phyloP scores from a whole-genome alignment of 2,113 vertebrate genomes.

The Platichthys flesus region DNA sequence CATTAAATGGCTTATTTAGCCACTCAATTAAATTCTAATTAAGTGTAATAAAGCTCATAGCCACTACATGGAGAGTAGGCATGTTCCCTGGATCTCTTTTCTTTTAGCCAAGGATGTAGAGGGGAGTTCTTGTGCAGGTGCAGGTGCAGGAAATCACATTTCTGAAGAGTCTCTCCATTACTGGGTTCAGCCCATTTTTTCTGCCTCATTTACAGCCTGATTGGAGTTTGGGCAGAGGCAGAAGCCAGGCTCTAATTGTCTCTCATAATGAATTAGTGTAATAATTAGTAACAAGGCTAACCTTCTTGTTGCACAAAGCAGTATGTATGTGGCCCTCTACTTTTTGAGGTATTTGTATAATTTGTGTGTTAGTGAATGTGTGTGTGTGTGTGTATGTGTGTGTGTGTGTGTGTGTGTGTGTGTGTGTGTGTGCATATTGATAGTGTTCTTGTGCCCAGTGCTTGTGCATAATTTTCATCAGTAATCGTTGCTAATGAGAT shows the following conservation, averaged over 20 bases:
- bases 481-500: slow-evolving; percentile 76
- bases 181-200: slow-evolving; percentile 55
- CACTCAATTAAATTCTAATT: not conserved
- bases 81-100: not conserved
- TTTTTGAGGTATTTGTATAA: slow-evolving; percentile 42
- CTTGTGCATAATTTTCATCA: slow-evolving; percentile 58
- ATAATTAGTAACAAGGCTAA: slow-evolving; percentile 79
- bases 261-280: slow-evolving; percentile 79
- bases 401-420: slow-evolving; percentile 15
- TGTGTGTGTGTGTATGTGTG: slow-evolving; percentile 9
- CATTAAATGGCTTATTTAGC: not conserved
- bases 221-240: slow-evolving; percentile 70
- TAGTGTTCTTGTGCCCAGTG: slow-evolving; percentile 30
- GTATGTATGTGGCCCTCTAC: slow-evolving; percentile 14
- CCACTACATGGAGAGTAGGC: not conserved
- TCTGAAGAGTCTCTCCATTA: slow-evolving; percentile 67
- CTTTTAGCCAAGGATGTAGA: not conserved
- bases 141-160: slow-evolving; percentile 52
- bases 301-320: slow-evolving; percentile 63
- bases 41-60: not conserved
- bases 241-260: slow-evolving; percentile 75
- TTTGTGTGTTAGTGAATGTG: not conserved
- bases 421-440: slow-evolving; percentile 14
- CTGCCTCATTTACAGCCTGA: slow-evolving; percentile 80
- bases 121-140: slow-evolving; percentile 45